Percentiles rank a stretch among this genome's conserved stretches.
phyloP scores from a whole-genome alignment of 1,140 invertebrate species.

The Drosophila pallidifrons region DNA sequence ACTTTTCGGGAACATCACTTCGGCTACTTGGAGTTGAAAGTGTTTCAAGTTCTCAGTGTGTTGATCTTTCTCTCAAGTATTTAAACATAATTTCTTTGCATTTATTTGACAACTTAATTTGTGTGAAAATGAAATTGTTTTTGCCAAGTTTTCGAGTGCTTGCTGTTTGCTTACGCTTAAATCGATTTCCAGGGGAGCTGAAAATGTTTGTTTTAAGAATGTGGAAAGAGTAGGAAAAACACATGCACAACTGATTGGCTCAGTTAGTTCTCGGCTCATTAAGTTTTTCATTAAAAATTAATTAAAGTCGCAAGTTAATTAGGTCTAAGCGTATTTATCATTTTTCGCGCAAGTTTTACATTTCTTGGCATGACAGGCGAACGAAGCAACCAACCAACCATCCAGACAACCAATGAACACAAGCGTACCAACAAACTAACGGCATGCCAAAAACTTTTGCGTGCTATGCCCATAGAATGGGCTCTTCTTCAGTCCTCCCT shows the following conservation, averaged over 20 bases:
- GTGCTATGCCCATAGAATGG: conserved; percentile 33
- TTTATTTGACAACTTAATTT: conserved; percentile 14
- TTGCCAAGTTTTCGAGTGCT: not conserved
- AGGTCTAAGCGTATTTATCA: conserved; percentile 84
- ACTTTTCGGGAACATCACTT: not conserved
- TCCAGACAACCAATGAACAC: conserved; percentile 39
- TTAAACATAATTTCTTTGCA: conserved; percentile 6
- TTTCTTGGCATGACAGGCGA: conserved; percentile 58
- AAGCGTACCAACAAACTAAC: conserved; percentile 63
- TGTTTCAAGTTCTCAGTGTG: not conserved
- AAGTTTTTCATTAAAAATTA: conserved; percentile 83
- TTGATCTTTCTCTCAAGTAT: conserved; percentile 5
- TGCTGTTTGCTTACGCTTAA: not conserved
- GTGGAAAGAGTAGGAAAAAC: not conserved
- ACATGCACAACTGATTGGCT: conserved; percentile 32
- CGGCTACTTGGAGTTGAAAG: not conserved
- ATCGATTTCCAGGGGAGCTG: conserved; percentile 18
- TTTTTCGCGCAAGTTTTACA: conserved; percentile 75
- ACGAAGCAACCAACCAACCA: conserved; percentile 19
- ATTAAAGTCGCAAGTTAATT: conserved; percentile 83
- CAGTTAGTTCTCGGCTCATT: conserved; percentile 78
- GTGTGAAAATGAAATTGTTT: not conserved
- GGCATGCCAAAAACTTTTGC: conserved; percentile 74
- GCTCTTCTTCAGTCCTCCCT: too few species aligned
- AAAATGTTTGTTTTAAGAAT: not conserved